Percentiles rank a stretch among this genome's conserved stretches.
Conservation (phyloP, 2,797 vertebrate genomes). For the Salmo trutta region DNA sequence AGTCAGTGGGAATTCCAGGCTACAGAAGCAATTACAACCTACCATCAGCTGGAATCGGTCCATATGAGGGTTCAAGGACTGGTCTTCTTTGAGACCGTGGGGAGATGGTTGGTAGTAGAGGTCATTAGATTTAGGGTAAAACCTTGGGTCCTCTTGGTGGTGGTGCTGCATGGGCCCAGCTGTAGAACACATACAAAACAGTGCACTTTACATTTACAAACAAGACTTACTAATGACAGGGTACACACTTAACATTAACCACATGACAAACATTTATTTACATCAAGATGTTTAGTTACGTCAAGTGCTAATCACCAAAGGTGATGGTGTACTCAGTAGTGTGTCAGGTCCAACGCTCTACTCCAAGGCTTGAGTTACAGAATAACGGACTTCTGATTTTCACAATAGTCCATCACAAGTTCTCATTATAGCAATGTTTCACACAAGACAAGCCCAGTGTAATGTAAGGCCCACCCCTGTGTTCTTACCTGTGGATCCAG, state of each 20-base stretch:
- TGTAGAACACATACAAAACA: constrained; percentile 34
- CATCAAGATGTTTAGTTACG: too few relatives aligned
- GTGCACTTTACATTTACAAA: neutral
- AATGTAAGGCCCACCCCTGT: neutral
- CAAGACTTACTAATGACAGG: neutral
- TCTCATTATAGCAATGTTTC: too few relatives aligned
- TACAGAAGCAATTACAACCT: constrained; percentile 17
- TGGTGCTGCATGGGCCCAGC: constrained; percentile 64
- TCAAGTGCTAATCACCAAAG: too few relatives aligned
- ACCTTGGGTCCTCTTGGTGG: constrained; percentile 45
- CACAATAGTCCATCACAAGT: too few relatives aligned
- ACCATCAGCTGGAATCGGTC: constrained; percentile 76
- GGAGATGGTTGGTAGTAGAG: constrained; percentile 69
- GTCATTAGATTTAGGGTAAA: constrained; percentile 53
- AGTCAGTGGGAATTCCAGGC: neutral
- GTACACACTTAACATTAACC: neutral
- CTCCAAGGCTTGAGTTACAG: too few relatives aligned
- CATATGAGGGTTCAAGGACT: constrained; percentile 71
- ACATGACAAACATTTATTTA: too few relatives aligned
- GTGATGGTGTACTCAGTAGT: too few relatives aligned
- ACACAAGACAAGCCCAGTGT: too few relatives aligned
- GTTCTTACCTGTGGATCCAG: constrained; percentile 73
- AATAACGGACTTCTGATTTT: too few relatives aligned
- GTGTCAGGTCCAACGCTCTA: too few relatives aligned
- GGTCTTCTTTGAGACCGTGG: constrained; percentile 72